Evolutionary conservation across 2,113 vertebrate species (phyloP).

Genomic region (Felis chaus): DNA sequence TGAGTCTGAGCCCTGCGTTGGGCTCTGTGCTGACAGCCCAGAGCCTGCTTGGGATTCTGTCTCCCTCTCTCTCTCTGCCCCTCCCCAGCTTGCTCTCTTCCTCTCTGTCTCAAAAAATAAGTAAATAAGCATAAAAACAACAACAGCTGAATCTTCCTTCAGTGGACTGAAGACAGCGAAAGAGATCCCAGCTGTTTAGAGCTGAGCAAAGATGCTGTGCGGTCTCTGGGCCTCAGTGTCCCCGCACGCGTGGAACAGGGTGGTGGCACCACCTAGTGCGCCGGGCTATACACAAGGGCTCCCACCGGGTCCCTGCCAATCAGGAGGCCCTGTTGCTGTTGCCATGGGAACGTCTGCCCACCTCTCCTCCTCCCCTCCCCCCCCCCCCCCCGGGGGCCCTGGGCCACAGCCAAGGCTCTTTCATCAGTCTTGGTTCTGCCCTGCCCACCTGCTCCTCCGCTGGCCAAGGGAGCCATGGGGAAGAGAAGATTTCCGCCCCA

Average conservation of each 20-base stretch:
- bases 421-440: background rate
- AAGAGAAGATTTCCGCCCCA: fast-evolving
- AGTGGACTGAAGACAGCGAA: too few relatives aligned
- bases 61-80: too few relatives aligned
- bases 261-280: fast-evolving
- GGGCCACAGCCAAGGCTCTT: background rate
- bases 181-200: background rate
- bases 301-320: fast-evolving
- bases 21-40: too few relatives aligned
- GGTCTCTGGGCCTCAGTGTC: fast-evolving
- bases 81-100: too few relatives aligned
- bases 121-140: too few relatives aligned
- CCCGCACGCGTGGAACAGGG: fast-evolving
- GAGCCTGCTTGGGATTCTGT: too few relatives aligned
- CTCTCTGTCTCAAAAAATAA: too few relatives aligned
- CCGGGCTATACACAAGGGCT: fast-evolving
- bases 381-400: background rate
- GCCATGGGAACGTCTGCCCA: fast-evolving
- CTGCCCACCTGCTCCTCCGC: too few relatives aligned
- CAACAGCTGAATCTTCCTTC: background rate
- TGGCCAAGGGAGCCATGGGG: background rate
- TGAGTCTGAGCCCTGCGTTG: too few relatives aligned
- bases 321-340: fast-evolving
- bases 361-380: background rate
- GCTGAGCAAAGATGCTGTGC: fast-evolving